These are phyloP conservation scores for Ascidia mentula DNA, from an alignment of 23 tunicate genomes.

Conservation along the genomic window DNA sequence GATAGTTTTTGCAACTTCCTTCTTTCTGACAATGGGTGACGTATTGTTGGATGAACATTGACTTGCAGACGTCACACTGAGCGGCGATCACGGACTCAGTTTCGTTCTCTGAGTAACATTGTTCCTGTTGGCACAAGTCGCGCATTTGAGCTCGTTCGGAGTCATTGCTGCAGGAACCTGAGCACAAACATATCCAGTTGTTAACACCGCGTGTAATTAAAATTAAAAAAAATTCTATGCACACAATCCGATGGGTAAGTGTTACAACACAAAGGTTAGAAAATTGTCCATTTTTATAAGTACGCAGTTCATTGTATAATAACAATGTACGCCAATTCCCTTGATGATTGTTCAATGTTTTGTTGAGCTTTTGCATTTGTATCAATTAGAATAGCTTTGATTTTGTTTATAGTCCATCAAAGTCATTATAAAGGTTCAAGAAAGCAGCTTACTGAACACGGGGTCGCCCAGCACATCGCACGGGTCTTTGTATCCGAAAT, in stretches of 20 bases:
- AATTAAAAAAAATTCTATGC: too few relatives aligned
- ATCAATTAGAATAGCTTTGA: too few relatives aligned
- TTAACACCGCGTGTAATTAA: too few relatives aligned
- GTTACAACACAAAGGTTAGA: too few relatives aligned
- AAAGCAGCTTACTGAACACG: constrained; percentile 23
- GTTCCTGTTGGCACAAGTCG: neutral
- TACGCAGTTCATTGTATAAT: too few relatives aligned
- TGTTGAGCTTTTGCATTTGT: too few relatives aligned
- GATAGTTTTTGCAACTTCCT: neutral
- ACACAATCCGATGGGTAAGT: too few relatives aligned
- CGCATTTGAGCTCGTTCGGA: neutral
- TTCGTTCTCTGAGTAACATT: constrained; percentile 8
- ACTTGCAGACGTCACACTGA: neutral
- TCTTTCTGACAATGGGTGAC: constrained; percentile 6
- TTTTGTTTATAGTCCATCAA: too few relatives aligned
- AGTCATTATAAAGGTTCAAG: neutral
- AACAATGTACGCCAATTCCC: too few relatives aligned
- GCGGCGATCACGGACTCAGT: neutral
- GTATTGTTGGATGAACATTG: constrained; percentile 3
- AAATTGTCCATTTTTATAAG: too few relatives aligned
- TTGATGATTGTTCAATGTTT: too few relatives aligned
- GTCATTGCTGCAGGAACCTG: neutral
- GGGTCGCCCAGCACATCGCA: constrained; percentile 19
- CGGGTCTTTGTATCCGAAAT: constrained; percentile 29
- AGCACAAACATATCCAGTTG: too few relatives aligned